Base-by-base conservation (phyloP, 92 coral and sea anemone species). In the Zoanthus sociatus region DNA sequence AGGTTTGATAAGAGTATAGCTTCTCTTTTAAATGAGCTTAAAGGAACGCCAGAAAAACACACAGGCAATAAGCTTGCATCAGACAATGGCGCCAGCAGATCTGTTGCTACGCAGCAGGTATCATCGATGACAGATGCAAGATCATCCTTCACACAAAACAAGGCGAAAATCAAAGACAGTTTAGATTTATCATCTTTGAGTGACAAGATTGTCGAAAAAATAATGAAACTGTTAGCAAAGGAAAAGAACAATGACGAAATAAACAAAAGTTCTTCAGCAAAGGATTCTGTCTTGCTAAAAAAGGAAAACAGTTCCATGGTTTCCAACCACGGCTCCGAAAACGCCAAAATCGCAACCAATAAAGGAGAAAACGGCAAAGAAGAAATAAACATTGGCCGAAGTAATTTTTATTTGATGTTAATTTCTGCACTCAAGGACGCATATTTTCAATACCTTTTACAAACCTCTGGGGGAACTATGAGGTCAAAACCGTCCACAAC, bases 1-100 rank as follows among this genome's bases (percentile, higher is more conserved):
- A 81, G 45, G n/a, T 81, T 81, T 18, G 85, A 74, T 37, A 60
- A 81, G 85, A 81, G 85, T 66, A 81, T 81, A 46, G 75, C 76
- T 46, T 46, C 75, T 15, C 60, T 81, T 71, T 47, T 81, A 6
- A 81, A 81, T 21, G 63, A 56, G 1, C 85, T 81, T 20, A 67
- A 81, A 81, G 75, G 60, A 26, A 63, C 76, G 13, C 75, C 46
- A 21, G 51, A 64, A 46, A 46, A 73, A 18, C 53, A 66, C 37
- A 6, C 9, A 20, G 42, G 17, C 14, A 17, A 48, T 5, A 81
- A 81, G 44, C 16, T 61, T 6, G 11, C 26, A 12, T 20, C 74
- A 13, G 61, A 64, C 46, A 30, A 37, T n/a, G 75, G 42, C 42
- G 61, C 60, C 1, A 45, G 45, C 33, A 81, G 66, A 44, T 69